These are phyloP conservation scores for Rallus limicola DNA, from an alignment of 2,113 vertebrate genomes.

Conservation along the genomic window DNA sequence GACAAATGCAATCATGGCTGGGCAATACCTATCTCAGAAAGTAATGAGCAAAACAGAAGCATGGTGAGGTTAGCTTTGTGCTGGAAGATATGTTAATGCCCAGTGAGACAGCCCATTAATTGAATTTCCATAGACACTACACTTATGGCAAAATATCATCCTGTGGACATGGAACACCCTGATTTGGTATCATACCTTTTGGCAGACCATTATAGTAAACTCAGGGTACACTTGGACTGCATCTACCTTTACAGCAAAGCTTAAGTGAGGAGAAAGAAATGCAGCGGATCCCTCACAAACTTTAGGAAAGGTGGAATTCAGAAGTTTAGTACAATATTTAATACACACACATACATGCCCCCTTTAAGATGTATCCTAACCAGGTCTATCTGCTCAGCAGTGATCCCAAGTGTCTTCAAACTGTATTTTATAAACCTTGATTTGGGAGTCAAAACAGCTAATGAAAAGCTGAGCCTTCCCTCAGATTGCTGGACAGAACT, in stretches of 20 bases:
- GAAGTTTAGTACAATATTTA: not conserved
- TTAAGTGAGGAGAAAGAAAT: not conserved
- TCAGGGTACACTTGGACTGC: not conserved
- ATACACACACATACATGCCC: accelerated
- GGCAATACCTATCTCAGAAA: slow-evolving; percentile 38
- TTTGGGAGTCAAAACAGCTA: not conserved
- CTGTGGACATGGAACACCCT: not conserved
- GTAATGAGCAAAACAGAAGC: slow-evolving; percentile 39
- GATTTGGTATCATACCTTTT: not conserved
- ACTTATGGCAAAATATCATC: not conserved
- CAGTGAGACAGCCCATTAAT: slow-evolving; percentile 47
- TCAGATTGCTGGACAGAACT: not conserved
- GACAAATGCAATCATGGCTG: slow-evolving; percentile 51
- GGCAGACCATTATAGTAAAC: slow-evolving; percentile 4
- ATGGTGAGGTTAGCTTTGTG: not conserved
- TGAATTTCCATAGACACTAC: slow-evolving; percentile 6
- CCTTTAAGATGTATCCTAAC: not conserved
- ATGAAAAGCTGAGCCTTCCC: not conserved
- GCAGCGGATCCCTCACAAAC: not conserved
- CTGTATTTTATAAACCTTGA: not conserved
- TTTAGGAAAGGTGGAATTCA: not conserved
- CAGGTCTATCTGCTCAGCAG: not conserved
- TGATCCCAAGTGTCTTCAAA: not conserved
- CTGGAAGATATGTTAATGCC: not conserved
- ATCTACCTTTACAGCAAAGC: not conserved